Evolutionary conservation across 2,888 invertebrate genomes (phyloP).

Genomic region (Plebejus argus): DNA sequence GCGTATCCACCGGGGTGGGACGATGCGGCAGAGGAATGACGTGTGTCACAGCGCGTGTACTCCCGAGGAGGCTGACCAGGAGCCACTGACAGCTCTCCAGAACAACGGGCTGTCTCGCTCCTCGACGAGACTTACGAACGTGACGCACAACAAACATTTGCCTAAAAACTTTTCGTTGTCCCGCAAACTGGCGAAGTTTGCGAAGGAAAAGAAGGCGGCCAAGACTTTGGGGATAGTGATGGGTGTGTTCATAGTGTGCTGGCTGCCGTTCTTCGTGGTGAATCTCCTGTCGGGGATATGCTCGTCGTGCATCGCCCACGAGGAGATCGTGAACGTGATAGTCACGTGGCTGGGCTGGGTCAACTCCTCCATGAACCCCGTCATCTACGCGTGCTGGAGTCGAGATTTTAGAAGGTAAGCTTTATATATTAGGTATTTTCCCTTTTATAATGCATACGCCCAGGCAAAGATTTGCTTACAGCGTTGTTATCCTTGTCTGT

Average conservation of each 20-base stretch:
- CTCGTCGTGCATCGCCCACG: slow-evolving; percentile 91
- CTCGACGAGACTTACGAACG: slow-evolving; percentile 84
- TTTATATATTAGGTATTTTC: neutral
- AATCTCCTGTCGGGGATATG: slow-evolving; percentile 96
- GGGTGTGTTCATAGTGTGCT: slow-evolving; percentile 98
- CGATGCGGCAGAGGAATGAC: slow-evolving; percentile 82
- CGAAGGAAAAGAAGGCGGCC: slow-evolving; percentile 98
- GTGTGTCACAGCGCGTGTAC: slow-evolving; percentile 81
- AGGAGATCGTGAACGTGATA: slow-evolving; percentile 92
- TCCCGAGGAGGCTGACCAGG: slow-evolving; percentile 85
- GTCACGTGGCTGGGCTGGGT: slow-evolving; percentile 98
- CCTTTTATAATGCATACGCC: neutral
- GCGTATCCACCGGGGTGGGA: slow-evolving; percentile 95
- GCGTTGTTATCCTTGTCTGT: no score
- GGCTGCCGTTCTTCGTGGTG: slow-evolving; percentile 98
- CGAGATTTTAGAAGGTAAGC: slow-evolving; percentile 94
- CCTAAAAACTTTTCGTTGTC: slow-evolving; percentile 96
- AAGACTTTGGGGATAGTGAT: slow-evolving; percentile 98
- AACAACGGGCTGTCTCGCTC: slow-evolving; percentile 88
- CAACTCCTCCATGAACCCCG: slow-evolving; percentile 97
- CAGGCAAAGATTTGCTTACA: no score
- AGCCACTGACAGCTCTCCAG: slow-evolving; percentile 87
- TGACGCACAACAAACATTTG: slow-evolving; percentile 82
- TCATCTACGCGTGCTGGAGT: slow-evolving; percentile 99
- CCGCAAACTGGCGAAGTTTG: slow-evolving; percentile 95